phyloP scores from a whole-genome alignment of 1,140 invertebrate genomes.

The Trichomalopsis sarcophagae region DNA sequence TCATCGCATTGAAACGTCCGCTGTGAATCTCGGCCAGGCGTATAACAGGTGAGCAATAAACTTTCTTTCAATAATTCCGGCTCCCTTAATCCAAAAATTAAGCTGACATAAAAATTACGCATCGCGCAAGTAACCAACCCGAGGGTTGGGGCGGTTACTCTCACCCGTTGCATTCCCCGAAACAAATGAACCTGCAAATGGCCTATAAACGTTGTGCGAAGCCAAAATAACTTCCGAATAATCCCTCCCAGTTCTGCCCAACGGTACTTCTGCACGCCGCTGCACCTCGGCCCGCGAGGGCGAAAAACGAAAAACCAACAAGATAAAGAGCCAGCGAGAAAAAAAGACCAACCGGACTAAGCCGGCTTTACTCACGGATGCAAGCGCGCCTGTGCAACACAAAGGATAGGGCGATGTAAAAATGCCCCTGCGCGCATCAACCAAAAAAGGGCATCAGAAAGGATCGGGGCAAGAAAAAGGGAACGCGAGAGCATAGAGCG shows the following conservation, averaged over 20 bases:
- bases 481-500: background rate
- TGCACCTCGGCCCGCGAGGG: background rate
- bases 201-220: slow-evolving; percentile 27
- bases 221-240: slow-evolving; percentile 44
- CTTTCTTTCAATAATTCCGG: slow-evolving; percentile 29
- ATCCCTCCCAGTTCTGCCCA: slow-evolving; percentile 18
- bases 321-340: background rate
- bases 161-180: background rate
- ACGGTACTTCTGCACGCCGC: background rate
- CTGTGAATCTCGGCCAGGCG: background rate
- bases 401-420: slow-evolving; percentile 37
- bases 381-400: slow-evolving; percentile 22
- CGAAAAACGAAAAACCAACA: slow-evolving; percentile 26
- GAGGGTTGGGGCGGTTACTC: background rate
- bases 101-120: slow-evolving; percentile 16
- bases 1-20: background rate
- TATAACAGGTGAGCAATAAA: slow-evolving; percentile 12
- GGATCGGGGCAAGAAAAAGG: background rate
- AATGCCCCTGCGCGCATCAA: slow-evolving; percentile 27
- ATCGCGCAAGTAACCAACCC: background rate
- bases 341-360: slow-evolving; percentile 16
- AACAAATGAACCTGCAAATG: slow-evolving; percentile 41
- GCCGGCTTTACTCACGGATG: slow-evolving; percentile 32
- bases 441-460: slow-evolving; percentile 21
- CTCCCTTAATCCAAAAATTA: slow-evolving; percentile 10